These are phyloP conservation scores for Squalus acanthias DNA, from an alignment of 2,797 vertebrate species.

Conservation along the genomic window DNA sequence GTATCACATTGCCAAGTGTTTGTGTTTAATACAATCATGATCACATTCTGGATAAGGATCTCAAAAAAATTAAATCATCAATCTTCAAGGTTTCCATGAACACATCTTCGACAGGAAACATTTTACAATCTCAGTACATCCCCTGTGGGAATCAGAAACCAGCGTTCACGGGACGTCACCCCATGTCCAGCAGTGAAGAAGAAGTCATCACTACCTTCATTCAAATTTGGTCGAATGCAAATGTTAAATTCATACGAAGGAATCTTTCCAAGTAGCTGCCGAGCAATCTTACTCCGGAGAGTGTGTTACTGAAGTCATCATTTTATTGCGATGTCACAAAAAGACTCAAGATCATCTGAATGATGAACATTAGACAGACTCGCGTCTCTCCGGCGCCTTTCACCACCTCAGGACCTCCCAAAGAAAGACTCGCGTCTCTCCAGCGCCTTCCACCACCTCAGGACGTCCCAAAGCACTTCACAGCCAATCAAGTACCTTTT, in stretches of 20 bases:
- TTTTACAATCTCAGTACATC: neutral
- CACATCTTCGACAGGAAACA: neutral
- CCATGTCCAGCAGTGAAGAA: neutral
- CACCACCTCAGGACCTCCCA: no score
- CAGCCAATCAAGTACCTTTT: no score
- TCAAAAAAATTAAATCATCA: neutral
- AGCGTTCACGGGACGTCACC: neutral
- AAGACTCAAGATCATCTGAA: neutral
- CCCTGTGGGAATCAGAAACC: neutral
- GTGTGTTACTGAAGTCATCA: neutral
- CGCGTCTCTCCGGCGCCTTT: no score
- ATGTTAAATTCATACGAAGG: neutral
- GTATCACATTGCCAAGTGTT: neutral
- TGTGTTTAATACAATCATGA: neutral
- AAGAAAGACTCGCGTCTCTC: no score
- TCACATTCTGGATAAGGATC: neutral
- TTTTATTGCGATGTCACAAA: neutral
- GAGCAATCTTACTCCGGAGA: neutral
- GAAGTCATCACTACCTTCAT: neutral
- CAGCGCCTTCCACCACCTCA: no score
- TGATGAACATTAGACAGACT: no score
- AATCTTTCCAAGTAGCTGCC: neutral
- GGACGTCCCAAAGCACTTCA: no score
- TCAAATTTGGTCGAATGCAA: neutral
- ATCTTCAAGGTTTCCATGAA: neutral